Evolutionary conservation across 2,888 invertebrate genomes (phyloP), one percentile per base, ranked within the genome.

Genomic region (Tyria jacobaeae): DNA sequence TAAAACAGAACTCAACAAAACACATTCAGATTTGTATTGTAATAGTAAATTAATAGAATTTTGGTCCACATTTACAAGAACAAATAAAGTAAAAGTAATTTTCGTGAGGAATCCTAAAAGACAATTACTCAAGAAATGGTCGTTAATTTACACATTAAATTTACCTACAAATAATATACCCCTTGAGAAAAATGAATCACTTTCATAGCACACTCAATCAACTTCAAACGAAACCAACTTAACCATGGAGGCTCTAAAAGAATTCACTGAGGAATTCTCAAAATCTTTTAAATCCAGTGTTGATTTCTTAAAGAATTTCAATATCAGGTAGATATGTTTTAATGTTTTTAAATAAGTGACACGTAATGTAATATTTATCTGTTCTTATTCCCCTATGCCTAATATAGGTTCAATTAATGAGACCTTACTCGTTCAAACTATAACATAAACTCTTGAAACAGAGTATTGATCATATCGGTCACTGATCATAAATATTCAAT

Each of bases 221-320:
- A 44, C 41, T 21, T 65, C 31, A 52, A 59, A 41, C 37, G 35
- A 37, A 35, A 1, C 21, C 17, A 44, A 21, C 21, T 21, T 47
- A 12, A 71, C 56, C 27, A 76, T 73, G 71, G 62, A 62, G 53
- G 52, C 50, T 59, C 64, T 79, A 59, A 71, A 76, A 60, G 51
- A 75, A 65, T 78, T 76, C 61, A 79, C 83, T 2, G 66, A 75
- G 65, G 82, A 83, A 61, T 83, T 73, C 39, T 59, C 65, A 0
- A 75, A 72, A 47, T 63, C 70, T 5, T 78, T 82, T 35, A 54
- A 51, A 34, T 58, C 63, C 44, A 73, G 80, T 70, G 68, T 81
- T 49, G 35, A 47, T 35, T 64, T 71, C 34, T 70, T 84, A 60
- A 67, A 67, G 39, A 64, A 57, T 37, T 66, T 70, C 56, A 81